These are phyloP conservation scores for Planiliza haematocheilus DNA, from an alignment of 2,113 vertebrate genomes.

Conservation along the genomic window DNA sequence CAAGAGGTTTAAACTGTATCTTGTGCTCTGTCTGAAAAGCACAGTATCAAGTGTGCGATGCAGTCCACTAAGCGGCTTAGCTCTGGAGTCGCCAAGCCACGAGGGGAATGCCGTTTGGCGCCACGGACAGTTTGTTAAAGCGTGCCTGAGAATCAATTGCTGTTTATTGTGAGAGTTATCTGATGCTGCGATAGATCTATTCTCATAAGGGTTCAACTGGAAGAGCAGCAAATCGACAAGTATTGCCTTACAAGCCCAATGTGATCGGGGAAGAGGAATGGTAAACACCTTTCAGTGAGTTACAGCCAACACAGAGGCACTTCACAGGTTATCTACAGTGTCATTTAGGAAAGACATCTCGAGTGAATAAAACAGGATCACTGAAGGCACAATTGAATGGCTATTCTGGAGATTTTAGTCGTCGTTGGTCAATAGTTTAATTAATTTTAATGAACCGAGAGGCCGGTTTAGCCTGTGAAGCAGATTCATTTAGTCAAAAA, in stretches of 20 bases:
- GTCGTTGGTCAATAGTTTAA: too few relatives aligned
- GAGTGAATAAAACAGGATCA: neutral
- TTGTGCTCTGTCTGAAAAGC: constrained; percentile 49
- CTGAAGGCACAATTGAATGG: neutral
- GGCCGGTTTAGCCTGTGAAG: too few relatives aligned
- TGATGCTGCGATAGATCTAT: constrained; percentile 40
- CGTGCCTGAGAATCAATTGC: constrained; percentile 56
- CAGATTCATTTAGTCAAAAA: too few relatives aligned
- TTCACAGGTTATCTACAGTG: neutral
- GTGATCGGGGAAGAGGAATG: constrained; percentile 14
- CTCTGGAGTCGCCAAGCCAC: constrained; percentile 52
- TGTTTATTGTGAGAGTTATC: constrained; percentile 57
- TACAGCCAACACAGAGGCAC: neutral
- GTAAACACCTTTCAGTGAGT: constrained; percentile 16
- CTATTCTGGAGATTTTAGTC: constrained; percentile 7
- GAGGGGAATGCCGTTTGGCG: constrained; percentile 41
- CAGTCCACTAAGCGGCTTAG: constrained; percentile 67
- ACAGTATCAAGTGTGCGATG: constrained; percentile 35
- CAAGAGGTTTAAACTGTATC: constrained; percentile 58
- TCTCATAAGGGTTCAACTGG: constrained; percentile 45
- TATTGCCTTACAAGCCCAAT: neutral
- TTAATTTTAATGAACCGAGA: too few relatives aligned
- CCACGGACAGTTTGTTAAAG: constrained; percentile 43
- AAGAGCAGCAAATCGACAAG: constrained; percentile 50
- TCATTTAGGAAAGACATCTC: neutral